Evolutionary conservation across 2,888 invertebrate genomes (phyloP).

Genomic region (Megalurothrips usitatus): DNA sequence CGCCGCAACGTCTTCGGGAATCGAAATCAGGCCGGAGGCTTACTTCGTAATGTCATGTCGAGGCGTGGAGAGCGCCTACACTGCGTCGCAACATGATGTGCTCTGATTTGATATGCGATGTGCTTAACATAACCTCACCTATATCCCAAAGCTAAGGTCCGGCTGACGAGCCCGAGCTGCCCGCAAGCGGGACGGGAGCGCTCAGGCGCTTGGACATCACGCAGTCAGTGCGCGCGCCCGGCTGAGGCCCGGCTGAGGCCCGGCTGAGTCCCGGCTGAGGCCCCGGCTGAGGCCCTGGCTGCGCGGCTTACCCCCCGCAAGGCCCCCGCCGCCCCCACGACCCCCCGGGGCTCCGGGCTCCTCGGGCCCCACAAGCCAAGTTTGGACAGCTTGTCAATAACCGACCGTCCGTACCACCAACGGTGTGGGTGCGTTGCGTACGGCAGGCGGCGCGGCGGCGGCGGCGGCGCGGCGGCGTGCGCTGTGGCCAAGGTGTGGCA

Average conservation of each 20-base stretch:
- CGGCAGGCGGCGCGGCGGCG: not conserved
- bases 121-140: too few relatives aligned
- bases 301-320: not conserved
- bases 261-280: not conserved
- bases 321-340: not conserved
- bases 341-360: not conserved
- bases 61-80: too few relatives aligned
- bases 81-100: too few relatives aligned
- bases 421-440: not conserved
- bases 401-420: not conserved
- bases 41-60: too few relatives aligned
- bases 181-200: too few relatives aligned
- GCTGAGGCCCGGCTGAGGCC: too few relatives aligned
- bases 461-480: not conserved
- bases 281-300: not conserved
- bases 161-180: too few relatives aligned
- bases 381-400: constrained; percentile 25
- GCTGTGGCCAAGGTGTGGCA: not conserved
- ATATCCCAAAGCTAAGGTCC: too few relatives aligned
- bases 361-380: not conserved
- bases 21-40: too few relatives aligned
- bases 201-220: not conserved
- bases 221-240: not conserved
- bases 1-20: not conserved
- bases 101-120: too few relatives aligned